Evolutionary conservation across 2,888 invertebrate genomes (phyloP), one percentile per base, ranked within the genome.

Genomic region (Agriopis aurantiaria): DNA sequence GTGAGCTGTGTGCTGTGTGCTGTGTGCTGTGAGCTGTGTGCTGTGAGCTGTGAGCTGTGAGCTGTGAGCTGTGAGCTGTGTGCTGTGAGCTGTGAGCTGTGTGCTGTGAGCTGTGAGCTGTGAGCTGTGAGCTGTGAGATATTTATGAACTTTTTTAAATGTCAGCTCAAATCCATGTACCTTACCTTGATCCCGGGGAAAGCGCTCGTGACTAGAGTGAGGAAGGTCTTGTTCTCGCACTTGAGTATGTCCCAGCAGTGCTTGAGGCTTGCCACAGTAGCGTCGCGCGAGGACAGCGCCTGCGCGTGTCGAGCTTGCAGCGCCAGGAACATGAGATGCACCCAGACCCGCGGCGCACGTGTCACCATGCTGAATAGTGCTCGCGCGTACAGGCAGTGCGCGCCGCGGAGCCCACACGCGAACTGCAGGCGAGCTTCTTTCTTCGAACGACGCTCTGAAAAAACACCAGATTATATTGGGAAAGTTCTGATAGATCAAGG

Each of bases 241-340:
- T 98, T 98, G 82, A 99, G 95, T 80, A 97, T 98, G 89, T 99
- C 98, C 98, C 99, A 99, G 91, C 98, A 98, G 87, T 98, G 97
- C 90, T 98, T 98, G 71, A 98, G 94, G 85, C 97, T 97, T 82
- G 97, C 97, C 1, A 98, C 97, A 76, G 97, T 97, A 45, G 97
- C 95, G 88, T 98, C 97, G 43, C 98, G 90, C 41, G 97, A 97
- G 82, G 97, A 97, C 40, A 98, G 91, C 23, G 98, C 98, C 72
- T 96, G 96, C 61, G 96, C 95, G 76, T 97, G 96, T 71, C 97
- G 95, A 9, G 97, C 97, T 95, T 98, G 98, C 74, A 98, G 96
- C 74, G 98, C 98, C 63, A 99, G 96, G 91, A 99, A 99, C 98
- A 99, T 99, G 61, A 99, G 95, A 93, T 99, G 99, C 76, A 99